phyloP scores from a whole-genome alignment of 2,797 vertebrate genomes.

The Eulemur albifrons region DNA sequence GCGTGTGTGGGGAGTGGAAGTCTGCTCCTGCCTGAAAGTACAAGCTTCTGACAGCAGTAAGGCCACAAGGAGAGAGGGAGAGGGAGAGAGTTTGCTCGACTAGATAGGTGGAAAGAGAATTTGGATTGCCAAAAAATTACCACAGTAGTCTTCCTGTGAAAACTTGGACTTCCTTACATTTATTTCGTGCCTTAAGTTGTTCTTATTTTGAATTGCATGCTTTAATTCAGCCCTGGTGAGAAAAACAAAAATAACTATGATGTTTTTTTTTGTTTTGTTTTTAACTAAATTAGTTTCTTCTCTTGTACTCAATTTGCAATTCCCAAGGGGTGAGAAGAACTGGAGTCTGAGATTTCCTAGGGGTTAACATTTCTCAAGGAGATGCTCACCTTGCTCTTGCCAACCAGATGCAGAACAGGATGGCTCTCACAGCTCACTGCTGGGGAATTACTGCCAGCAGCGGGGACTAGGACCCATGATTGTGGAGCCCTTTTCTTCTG shows the following conservation, averaged over 20 bases:
- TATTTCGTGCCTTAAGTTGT: background rate
- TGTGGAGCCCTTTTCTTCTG: background rate
- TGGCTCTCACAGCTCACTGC: background rate
- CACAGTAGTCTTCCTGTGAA: background rate
- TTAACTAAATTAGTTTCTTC: background rate
- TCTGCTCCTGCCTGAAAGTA: background rate
- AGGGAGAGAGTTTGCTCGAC: no score
- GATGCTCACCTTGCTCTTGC: background rate
- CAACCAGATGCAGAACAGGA: background rate
- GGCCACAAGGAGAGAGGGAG: rapidly evolving
- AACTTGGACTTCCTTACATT: background rate
- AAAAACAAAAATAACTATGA: background rate
- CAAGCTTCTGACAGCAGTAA: background rate
- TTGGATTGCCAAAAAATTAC: background rate
- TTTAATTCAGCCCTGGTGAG: background rate
- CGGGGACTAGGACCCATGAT: no score
- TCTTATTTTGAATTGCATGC: conserved; percentile 5
- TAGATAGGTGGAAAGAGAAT: background rate
- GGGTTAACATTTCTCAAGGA: background rate
- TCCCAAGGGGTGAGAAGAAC: background rate
- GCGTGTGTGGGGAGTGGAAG: no score
- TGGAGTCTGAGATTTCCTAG: background rate
- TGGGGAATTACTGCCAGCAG: background rate
- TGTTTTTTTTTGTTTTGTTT: background rate
- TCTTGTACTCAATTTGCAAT: background rate